Base-by-base conservation (phyloP, 2,888 invertebrate species). In the Lycocerus yunnanus region DNA sequence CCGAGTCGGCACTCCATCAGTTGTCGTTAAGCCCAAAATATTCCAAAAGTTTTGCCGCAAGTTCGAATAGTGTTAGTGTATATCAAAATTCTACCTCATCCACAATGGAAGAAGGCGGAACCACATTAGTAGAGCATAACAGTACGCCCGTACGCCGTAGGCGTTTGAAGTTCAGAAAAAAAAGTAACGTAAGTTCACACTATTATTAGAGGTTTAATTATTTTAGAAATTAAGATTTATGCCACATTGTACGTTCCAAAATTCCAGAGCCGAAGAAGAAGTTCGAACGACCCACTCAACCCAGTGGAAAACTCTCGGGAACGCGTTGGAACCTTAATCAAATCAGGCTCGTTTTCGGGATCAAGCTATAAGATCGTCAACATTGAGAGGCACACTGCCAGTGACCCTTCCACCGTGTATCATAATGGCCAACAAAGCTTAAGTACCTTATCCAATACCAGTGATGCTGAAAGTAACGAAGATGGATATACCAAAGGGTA, bases 1-100 rank as follows among this genome's bases (percentile, higher is more conserved):
- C 97, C 2, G 97, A 97, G 87, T 95, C 96, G 1, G 96, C 96
- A 16, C 88, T 97, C 77, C 93, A 97, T 86, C 92, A 93, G 68
- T 88, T 96, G 69, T 84, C 88, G 43, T 81, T 88, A 13, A 85
- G 87, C 6, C 87, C 89, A 27, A 84, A 84, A 80, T 80, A 80
- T 72, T 79, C 82, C 71, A 83, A 84, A 78, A 80, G 83, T 75
- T 82, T 83, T 73, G 81, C 82, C 43, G 79, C 82, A 6, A 84
- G 83, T 72, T 77, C 80, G 60, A 81, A 79, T 77, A 84, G 83
- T 71, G 84, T 84, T 72, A 83, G 82, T 58, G 75, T 82, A 20
- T 85, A 85, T 72, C 86, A 85, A 58, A 86, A 86, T 73, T 84
- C 87, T 78, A 88, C 88, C 3, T 90, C 90, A 8, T 89, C 90